Evolutionary conservation across 2,113 vertebrate species (phyloP).

Genomic region (Eupsittula cactorum): DNA sequence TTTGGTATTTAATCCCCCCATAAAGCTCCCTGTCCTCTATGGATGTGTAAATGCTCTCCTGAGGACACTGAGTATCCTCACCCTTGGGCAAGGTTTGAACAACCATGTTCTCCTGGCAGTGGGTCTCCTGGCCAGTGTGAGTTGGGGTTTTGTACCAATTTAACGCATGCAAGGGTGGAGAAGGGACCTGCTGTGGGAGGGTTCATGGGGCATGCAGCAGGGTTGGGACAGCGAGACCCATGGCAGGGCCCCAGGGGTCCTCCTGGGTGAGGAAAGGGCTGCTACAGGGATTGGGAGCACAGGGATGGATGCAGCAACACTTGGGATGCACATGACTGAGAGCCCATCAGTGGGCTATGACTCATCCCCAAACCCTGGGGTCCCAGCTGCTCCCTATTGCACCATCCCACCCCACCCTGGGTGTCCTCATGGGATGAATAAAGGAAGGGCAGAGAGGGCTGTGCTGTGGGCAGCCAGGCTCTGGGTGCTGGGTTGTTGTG

Average conservation of each 20-base stretch:
- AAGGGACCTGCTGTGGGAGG: neutral
- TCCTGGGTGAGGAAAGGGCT: fast-evolving
- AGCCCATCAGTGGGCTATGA: neutral
- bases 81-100: neutral
- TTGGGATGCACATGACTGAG: neutral
- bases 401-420: neutral
- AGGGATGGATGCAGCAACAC: neutral
- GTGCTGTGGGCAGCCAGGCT: neutral
- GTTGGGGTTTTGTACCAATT: neutral
- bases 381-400: neutral
- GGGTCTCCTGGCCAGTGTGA: neutral
- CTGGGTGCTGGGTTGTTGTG: fast-evolving
- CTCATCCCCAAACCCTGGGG: neutral
- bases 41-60: neutral
- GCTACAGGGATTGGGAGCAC: fast-evolving
- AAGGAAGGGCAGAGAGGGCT: fast-evolving
- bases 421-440: neutral
- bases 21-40: neutral
- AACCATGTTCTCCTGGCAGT: neutral
- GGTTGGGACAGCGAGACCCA: neutral
- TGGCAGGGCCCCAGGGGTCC: fast-evolving
- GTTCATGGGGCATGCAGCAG: neutral
- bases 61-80: fast-evolving
- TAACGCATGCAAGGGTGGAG: fast-evolving
- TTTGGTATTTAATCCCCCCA: neutral